Conservation (phyloP, 1,140 invertebrate species). For the Portunus trituberculatus region DNA sequence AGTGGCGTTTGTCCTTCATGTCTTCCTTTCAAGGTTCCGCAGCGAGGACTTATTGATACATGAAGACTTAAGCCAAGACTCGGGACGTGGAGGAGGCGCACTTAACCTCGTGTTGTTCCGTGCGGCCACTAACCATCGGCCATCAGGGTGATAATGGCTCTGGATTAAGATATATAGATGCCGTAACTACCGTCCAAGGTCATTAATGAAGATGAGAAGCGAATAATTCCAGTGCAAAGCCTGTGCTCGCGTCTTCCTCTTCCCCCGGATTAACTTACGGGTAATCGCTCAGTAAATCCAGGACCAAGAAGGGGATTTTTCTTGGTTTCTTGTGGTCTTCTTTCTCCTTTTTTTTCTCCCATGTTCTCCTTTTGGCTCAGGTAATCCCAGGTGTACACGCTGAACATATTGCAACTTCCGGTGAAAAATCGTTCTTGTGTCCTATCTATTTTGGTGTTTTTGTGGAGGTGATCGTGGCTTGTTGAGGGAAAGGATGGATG, state of each 20-base stretch:
- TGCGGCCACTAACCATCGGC: background rate
- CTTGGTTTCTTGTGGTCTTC: background rate
- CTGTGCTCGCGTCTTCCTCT: background rate
- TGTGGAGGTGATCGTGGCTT: background rate
- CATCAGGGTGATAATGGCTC: background rate
- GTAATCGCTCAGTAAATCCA: background rate
- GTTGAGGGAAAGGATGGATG: background rate
- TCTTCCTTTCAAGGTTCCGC: no score
- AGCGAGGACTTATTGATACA: no score
- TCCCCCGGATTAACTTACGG: background rate
- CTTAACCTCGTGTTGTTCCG: background rate
- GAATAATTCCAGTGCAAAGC: background rate
- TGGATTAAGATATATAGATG: background rate
- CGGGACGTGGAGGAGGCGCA: background rate
- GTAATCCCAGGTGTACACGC: background rate
- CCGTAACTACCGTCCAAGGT: background rate
- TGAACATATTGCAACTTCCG: background rate
- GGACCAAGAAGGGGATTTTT: background rate
- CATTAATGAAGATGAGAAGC: background rate
- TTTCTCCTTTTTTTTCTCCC: background rate
- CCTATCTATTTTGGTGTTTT: background rate
- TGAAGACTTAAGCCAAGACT: background rate
- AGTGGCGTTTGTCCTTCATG: no score
- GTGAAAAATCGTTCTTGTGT: background rate
- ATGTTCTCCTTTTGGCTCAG: constrained; percentile 4